A percentile compares a stretch with the other conserved stretches of the same genome.
phyloP scores from a whole-genome alignment of 2,113 vertebrate genomes.

The Trematocara unimaculatum region DNA sequence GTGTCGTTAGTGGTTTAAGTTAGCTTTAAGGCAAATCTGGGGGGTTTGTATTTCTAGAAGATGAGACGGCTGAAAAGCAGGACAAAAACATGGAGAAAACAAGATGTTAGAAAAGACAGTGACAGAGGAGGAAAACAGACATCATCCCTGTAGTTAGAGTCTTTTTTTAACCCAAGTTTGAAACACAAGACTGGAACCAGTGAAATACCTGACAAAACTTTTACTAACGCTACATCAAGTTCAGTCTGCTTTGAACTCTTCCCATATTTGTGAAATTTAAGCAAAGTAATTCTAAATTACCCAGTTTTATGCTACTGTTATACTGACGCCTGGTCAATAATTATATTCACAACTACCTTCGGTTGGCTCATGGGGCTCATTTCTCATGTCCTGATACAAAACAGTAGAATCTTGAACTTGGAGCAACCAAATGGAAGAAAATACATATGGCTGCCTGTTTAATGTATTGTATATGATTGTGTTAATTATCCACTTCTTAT shows the following conservation, averaged over 20 bases:
- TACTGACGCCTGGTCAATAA: background rate
- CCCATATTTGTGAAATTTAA: background rate
- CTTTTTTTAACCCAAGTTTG: background rate
- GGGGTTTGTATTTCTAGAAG: background rate
- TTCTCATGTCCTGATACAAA: background rate
- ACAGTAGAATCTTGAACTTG: background rate
- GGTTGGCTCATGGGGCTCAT: background rate
- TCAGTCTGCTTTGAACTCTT: background rate
- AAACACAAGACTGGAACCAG: background rate
- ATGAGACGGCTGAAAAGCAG: background rate
- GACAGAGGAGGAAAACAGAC: background rate
- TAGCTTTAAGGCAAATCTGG: background rate
- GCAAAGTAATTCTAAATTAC: background rate
- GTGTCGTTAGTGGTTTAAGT: background rate
- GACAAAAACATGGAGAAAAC: background rate
- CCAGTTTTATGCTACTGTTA: background rate
- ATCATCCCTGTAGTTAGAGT: background rate
- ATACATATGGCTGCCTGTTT: background rate
- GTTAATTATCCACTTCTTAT: background rate
- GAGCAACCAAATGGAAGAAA: background rate
- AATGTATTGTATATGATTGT: background rate
- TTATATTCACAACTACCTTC: background rate
- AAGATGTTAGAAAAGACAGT: background rate
- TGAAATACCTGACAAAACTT: background rate
- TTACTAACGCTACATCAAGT: background rate